Base-by-base conservation (phyloP, 1,140 invertebrate species). In the Drosophila subpulchrella region DNA sequence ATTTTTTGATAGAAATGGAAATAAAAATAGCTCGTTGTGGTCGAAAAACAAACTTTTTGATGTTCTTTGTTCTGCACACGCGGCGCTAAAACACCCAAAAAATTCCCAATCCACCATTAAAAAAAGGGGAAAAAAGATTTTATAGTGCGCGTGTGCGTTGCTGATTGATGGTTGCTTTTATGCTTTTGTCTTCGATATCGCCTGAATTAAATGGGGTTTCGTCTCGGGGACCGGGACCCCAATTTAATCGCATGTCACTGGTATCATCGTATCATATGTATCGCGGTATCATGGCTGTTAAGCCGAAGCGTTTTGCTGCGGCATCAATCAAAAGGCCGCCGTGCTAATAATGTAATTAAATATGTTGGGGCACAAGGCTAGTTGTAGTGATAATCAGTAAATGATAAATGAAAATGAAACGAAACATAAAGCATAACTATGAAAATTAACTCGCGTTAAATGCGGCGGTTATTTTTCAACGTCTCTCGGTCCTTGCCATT, bases 291-390 rank as follows among this genome's bases (percentile, higher is more conserved):
- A 54, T 47, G 39, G 32, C 66, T 57, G 51, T 30, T 42, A 50
- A 76, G 63, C 75, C 24, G 15, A 38, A 20, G n/a, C 84, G 79
- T 77, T 89, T 89, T 74, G 78, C 48, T 73, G 84, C 84, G 84
- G 84, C 83, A 80, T 89, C 84, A 84, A 84, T 89, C 84, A 88
- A 88, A 89, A 80, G 83, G 13, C 55, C 17, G 61, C 51, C 84
- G 68, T 75, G 77, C 84, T 88, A 88, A 88, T 88, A 88, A 88
- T 88, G 84, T 88, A 88, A 88, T 88, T 88, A 88, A 88, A 81
- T 88, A 88, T 89, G 80, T 74, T 61, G 58, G 44, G 50, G 47
- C 48, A 60, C 71, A 76, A 76, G 73, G 66, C 72, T 81, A 73
- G 78, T 75, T 81, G 63, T 73, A 70, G 84, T 77, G 84, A 88